phyloP scores from a whole-genome alignment of 2,888 invertebrate genomes.

The Mesorhabditis sp. region DNA sequence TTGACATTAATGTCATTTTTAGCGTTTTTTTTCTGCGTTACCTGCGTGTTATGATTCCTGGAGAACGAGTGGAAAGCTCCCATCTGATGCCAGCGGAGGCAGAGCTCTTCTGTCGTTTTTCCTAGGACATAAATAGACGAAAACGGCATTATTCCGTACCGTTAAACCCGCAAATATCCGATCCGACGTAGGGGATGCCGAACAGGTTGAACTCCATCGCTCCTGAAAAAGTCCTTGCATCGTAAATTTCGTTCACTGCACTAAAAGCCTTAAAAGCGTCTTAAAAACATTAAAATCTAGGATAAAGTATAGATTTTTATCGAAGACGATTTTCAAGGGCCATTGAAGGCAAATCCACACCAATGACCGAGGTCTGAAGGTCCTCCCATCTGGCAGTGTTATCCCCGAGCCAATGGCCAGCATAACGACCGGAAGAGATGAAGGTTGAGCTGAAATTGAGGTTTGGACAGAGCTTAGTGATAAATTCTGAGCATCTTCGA shows the following conservation, averaged over 20 bases:
- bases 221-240: constrained; percentile 18
- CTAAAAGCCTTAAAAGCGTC: constrained; percentile 3
- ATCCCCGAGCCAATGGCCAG: constrained; percentile 80
- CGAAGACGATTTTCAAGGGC: neutral
- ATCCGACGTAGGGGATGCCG: constrained; percentile 56
- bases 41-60: constrained; percentile 17
- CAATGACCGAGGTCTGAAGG: constrained; percentile 61
- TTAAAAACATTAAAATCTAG: neutral
- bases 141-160: constrained; percentile 25
- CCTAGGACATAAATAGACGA: neutral
- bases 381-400: constrained; percentile 75
- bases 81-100: constrained; percentile 67
- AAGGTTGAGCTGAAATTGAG: constrained; percentile 55
- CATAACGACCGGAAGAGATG: constrained; percentile 57
- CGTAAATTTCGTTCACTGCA: neutral
- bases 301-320: too few relatives aligned
- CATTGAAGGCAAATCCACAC: constrained; percentile 7
- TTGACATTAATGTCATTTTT: neutral
- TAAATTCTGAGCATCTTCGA: too few relatives aligned
- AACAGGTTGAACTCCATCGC: constrained; percentile 58
- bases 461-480: neutral
- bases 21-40: neutral
- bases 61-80: constrained; percentile 52
- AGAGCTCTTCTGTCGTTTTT: constrained; percentile 61
- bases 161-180: constrained; percentile 63